Evolutionary conservation across 2,888 invertebrate species (phyloP).

Genomic region (Stenotaenia linearis): DNA sequence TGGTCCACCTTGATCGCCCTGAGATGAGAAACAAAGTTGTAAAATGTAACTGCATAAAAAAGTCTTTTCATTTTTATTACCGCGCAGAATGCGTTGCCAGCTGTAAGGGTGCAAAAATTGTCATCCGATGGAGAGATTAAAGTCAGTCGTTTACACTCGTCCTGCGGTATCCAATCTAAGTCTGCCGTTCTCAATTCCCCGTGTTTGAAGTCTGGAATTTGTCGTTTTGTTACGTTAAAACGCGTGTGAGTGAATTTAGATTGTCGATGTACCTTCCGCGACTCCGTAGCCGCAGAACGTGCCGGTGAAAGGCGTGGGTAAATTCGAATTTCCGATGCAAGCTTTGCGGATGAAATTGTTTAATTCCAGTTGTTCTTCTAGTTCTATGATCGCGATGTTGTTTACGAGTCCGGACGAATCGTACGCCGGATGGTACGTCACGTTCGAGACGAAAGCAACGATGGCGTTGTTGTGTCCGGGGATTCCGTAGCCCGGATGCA

Average conservation of each 20-base stretch:
- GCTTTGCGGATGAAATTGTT: background rate
- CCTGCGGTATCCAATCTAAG: background rate
- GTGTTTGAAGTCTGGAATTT: background rate
- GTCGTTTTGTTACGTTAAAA: no score
- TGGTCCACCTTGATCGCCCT: slow-evolving; percentile 8
- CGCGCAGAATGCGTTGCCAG: background rate
- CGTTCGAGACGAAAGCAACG: background rate
- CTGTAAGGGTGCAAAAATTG: background rate
- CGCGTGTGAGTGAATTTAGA: background rate
- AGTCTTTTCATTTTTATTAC: slow-evolving; percentile 6
- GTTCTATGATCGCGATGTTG: background rate
- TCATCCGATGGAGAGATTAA: background rate
- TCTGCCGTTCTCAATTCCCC: background rate
- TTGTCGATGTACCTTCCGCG: background rate
- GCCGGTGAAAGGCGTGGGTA: background rate
- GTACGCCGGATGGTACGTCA: background rate
- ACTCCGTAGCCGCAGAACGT: background rate
- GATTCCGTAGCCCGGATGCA: background rate
- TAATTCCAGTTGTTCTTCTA: background rate
- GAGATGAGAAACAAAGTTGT: background rate
- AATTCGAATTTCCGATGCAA: background rate
- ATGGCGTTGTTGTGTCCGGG: background rate
- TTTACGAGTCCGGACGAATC: background rate
- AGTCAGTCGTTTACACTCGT: background rate
- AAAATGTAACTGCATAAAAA: background rate